These are phyloP conservation scores for Rhinichthys osculus DNA, from an alignment of 2,797 vertebrate species.

Conservation along the genomic window DNA sequence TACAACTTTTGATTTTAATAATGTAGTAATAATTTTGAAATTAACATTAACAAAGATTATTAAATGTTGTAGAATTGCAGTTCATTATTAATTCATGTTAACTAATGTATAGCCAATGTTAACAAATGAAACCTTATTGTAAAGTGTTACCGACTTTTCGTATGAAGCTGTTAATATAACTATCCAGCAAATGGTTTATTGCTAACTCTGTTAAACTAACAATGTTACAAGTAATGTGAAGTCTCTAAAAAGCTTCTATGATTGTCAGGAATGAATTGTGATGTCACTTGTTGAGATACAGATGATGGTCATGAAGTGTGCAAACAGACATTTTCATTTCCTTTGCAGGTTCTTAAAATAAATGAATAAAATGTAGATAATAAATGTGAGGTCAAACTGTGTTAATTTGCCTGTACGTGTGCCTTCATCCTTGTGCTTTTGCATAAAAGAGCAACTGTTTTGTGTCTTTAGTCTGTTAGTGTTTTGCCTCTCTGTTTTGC, in stretches of 20 bases:
- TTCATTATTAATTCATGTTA: too few species aligned
- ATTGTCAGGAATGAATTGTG: constrained; percentile 1
- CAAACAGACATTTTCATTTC: neutral
- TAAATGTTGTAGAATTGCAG: too few species aligned
- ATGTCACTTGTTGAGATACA: neutral
- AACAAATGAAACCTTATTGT: too few species aligned
- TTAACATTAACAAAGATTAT: too few species aligned
- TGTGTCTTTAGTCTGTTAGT: constrained; percentile 20
- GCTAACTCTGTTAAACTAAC: neutral
- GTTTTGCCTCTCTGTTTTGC: constrained; percentile 22
- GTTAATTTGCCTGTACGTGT: neutral
- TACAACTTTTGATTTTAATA: too few species aligned
- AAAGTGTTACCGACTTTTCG: neutral
- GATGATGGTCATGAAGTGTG: constrained; percentile 3
- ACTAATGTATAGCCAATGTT: too few species aligned
- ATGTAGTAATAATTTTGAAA: too few species aligned
- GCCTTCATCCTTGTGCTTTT: neutral
- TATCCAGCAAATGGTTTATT: neutral
- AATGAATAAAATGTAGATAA: neutral
- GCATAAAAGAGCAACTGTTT: constrained; percentile 15
- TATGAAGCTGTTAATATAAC: neutral
- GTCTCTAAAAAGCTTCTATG: neutral
- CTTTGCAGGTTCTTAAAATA: neutral
- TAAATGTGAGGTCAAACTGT: neutral
- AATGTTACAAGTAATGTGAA: neutral